A percentile compares a stretch with the other conserved stretches of the same genome.
These are phyloP conservation scores for Neofelis nebulosa DNA, from an alignment of 2,113 vertebrate genomes.

Conservation along the genomic window DNA sequence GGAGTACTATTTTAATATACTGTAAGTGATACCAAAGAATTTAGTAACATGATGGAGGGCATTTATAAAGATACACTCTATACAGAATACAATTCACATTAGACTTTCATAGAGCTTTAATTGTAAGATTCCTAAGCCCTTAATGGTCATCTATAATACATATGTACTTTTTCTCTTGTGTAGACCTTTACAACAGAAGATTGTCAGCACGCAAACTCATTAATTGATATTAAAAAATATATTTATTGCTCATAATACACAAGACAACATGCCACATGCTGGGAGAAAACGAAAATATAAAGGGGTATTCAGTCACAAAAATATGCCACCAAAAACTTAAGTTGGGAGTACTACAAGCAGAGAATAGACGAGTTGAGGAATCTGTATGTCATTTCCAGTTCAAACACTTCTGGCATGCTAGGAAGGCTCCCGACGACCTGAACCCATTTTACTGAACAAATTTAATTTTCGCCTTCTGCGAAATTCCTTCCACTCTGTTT, in stretches of 20 bases:
- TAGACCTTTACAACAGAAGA: not conserved
- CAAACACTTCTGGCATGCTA: not conserved
- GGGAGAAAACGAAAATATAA: not conserved
- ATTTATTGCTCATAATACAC: not conserved
- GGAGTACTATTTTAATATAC: not conserved
- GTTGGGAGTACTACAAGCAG: not conserved
- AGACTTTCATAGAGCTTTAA: not conserved
- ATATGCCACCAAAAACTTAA: not conserved
- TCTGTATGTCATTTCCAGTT: not conserved
- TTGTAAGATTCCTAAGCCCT: not conserved
- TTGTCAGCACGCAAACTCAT: not conserved
- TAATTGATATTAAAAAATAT: not conserved
- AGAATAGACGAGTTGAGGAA: not conserved
- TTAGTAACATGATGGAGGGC: not conserved
- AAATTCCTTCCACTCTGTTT: not conserved
- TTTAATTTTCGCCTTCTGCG: not conserved
- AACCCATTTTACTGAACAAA: not conserved
- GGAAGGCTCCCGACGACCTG: not conserved
- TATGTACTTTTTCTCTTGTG: not conserved
- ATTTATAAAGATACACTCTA: not conserved
- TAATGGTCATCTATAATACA: not conserved
- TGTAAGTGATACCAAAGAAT: not conserved
- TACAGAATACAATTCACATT: not conserved
- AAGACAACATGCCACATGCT: not conserved
- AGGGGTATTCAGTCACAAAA: not conserved